These are phyloP conservation scores for Tenualosa ilisha DNA, from an alignment of 2,797 vertebrate species.

Conservation along the genomic window DNA sequence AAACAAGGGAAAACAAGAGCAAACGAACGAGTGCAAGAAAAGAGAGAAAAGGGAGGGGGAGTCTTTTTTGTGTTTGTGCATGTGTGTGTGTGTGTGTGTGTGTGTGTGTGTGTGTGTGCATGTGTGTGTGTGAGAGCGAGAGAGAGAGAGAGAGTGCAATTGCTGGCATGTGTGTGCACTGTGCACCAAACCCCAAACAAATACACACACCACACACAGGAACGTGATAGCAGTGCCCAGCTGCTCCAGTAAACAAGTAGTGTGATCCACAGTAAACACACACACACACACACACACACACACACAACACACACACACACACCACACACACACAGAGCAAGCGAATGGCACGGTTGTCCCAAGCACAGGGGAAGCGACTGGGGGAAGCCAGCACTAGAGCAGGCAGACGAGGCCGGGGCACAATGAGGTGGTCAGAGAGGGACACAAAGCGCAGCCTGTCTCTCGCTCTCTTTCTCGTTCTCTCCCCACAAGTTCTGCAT, in stretches of 20 bases:
- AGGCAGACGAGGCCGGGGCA: neutral
- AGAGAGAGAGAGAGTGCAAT: neutral
- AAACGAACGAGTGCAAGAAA: constrained; percentile 33
- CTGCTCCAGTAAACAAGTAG: constrained; percentile 40
- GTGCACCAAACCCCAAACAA: constrained; percentile 1
- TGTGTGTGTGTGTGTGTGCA: constrained; percentile 12
- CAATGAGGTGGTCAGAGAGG: neutral
- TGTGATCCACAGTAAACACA: constrained; percentile 32
- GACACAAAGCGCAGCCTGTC: constrained; percentile 9
- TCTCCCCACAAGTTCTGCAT: neutral
- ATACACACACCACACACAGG: neutral
- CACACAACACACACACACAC: too few relatives aligned
- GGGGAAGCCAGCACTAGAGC: constrained; percentile 28
- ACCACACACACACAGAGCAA: neutral
- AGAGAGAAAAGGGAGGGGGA: constrained; percentile 29
- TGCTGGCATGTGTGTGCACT: neutral
- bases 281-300: neutral
- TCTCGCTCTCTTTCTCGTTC: neutral
- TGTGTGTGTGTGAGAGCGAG: constrained; percentile 23
- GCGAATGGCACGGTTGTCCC: too few relatives aligned
- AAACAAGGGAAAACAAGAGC: constrained; percentile 35
- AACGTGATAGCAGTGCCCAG: constrained; percentile 31
- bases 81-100: too few relatives aligned
- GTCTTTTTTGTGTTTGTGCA: too few relatives aligned
- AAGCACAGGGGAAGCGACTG: neutral